These are phyloP conservation scores for Larimichthys polyactis DNA, from an alignment of 2,113 vertebrate species.

Conservation along the genomic window DNA sequence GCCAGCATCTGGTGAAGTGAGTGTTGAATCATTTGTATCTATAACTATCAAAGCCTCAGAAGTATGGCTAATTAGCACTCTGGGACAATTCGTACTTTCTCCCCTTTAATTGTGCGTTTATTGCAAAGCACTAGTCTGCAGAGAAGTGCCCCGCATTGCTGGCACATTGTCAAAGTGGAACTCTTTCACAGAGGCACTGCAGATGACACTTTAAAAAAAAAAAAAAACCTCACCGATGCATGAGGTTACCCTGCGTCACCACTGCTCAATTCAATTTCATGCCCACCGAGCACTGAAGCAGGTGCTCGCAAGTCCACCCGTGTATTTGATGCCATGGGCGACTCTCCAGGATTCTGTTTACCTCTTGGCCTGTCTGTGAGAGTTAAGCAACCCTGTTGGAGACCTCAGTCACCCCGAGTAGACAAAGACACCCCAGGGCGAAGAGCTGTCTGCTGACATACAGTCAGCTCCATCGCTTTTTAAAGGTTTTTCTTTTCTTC, in stretches of 20 bases:
- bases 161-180: slow-evolving; percentile 28
- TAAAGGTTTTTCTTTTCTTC: neutral
- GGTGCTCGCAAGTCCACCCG: slow-evolving; percentile 41
- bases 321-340: slow-evolving; percentile 34
- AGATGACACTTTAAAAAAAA: slow-evolving; percentile 9
- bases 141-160: neutral
- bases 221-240: slow-evolving; percentile 18
- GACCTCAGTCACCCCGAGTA: slow-evolving; percentile 10
- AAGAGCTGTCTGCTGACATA: slow-evolving; percentile 28
- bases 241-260: slow-evolving; percentile 42
- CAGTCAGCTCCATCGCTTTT: slow-evolving; percentile 14
- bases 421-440: slow-evolving; percentile 16
- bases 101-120: neutral
- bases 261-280: slow-evolving; percentile 61
- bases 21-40: slow-evolving; percentile 28
- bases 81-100: neutral
- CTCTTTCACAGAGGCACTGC: slow-evolving; percentile 20
- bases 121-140: neutral
- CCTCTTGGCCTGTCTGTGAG: slow-evolving; percentile 37
- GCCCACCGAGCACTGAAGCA: slow-evolving; percentile 48
- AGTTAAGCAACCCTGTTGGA: slow-evolving; percentile 34
- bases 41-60: slow-evolving; percentile 21
- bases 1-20: slow-evolving; percentile 44
- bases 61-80: slow-evolving; percentile 6
- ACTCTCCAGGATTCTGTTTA: slow-evolving; percentile 52